A percentile compares a stretch with the other conserved stretches of the same genome.
Conservation (phyloP, 2,113 vertebrate species). For the Pelmatolapia mariae region DNA sequence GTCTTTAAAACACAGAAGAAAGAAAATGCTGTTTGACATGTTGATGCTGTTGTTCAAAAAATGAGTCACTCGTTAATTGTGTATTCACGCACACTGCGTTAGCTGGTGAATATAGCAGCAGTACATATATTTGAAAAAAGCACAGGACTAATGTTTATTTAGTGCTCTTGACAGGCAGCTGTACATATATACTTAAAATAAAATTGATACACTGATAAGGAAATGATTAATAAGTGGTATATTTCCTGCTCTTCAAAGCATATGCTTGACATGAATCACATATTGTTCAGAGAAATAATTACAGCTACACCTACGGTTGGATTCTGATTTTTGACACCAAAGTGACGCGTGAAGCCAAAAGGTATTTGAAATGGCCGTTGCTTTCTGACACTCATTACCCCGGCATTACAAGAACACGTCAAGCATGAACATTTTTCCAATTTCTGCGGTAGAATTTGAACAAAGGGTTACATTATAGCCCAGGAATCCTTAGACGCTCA, state of each 20-base stretch:
- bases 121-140: neutral
- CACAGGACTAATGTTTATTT: neutral
- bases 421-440: slow-evolving; percentile 64
- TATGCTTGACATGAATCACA: neutral
- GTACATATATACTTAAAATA: neutral
- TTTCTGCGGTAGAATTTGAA: slow-evolving; percentile 48
- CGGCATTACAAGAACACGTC: slow-evolving; percentile 62
- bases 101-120: neutral
- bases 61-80: neutral
- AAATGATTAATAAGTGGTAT: neutral
- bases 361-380: slow-evolving; percentile 51
- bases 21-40: neutral
- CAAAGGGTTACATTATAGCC: slow-evolving; percentile 66
- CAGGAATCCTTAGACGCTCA: slow-evolving; percentile 43
- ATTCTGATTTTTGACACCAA: slow-evolving; percentile 43
- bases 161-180: neutral
- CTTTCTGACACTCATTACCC: slow-evolving; percentile 63
- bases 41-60: slow-evolving; percentile 16
- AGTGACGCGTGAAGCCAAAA: slow-evolving; percentile 40
- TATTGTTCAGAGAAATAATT: slow-evolving; percentile 25
- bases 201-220: neutral
- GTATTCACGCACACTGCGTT: neutral
- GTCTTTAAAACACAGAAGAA: slow-evolving; percentile 6
- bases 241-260: neutral
- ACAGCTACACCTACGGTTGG: slow-evolving; percentile 3